These are phyloP conservation scores for Lophotriccus pileatus DNA, from an alignment of 2,797 vertebrate species.

Conservation along the genomic window DNA sequence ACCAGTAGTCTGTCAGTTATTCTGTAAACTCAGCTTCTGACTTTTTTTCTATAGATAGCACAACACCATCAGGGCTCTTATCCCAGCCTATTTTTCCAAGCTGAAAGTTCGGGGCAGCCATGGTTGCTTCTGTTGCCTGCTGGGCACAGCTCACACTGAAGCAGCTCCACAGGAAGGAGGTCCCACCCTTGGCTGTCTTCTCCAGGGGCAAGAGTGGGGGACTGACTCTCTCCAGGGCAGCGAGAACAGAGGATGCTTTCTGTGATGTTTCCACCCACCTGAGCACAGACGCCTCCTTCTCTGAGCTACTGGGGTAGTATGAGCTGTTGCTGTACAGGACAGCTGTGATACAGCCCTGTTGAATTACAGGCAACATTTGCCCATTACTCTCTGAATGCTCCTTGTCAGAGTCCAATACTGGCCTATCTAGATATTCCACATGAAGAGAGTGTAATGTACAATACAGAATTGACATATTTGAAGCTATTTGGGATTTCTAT, in stretches of 20 bases:
- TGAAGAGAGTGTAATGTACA: not conserved
- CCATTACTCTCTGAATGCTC: not conserved
- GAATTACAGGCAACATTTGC: not conserved
- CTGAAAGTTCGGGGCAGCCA: not conserved
- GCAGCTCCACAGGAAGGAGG: not conserved
- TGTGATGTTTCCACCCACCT: not conserved
- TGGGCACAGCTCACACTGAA: not conserved
- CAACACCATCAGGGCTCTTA: not conserved
- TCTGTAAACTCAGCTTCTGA: not conserved
- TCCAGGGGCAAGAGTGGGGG: not conserved
- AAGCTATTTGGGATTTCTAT: not conserved
- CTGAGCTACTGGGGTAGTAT: not conserved
- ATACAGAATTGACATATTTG: not conserved
- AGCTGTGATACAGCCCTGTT: not conserved
- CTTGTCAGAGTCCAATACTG: not conserved
- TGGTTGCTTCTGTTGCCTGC: not conserved
- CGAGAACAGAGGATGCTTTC: not conserved
- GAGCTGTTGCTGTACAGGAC: not conserved
- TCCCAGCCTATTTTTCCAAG: not conserved
- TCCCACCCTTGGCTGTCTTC: not conserved
- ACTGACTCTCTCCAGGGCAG: not conserved
- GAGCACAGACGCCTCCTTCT: not conserved
- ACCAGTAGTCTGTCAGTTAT: not conserved
- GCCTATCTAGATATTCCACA: not conserved
- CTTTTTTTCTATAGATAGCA: not conserved